Evolutionary conservation across 1,140 invertebrate species (phyloP), one percentile per base, ranked within the genome.

Genomic region (Drosophila teissieri): DNA sequence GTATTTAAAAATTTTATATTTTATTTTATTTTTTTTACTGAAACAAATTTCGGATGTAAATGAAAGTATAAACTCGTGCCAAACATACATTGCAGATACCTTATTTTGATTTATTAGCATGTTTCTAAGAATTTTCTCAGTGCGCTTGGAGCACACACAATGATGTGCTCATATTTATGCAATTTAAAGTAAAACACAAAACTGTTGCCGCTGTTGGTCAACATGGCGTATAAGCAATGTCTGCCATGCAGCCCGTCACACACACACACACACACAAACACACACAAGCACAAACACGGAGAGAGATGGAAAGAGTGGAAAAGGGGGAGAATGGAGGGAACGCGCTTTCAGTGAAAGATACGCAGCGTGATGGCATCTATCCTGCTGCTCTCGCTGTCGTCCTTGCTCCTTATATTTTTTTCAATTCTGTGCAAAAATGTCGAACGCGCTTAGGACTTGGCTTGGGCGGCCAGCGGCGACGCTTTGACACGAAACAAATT

Each of bases 401-500:
- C 61, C 64, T 52, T 36, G 60, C 60, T 36, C 36, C 27, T 57
- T 53, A n/a, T 22, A 37, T 54, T 61, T 80, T 88, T 88, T 88
- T 80, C 80, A 88, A 84, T 84, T 88, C 73, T 74, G 67, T 51
- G 76, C 79, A 80, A 84, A 88, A 89, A 84, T 84, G 84, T 84
- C 85, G 85, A 89, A 88, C 73, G 83, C 76, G 84, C 85, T 89
- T 84, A 89, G 83, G 84, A 62, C 76, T 73, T 73, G 78, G 64
- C 73, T 82, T 60, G 46, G 52, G 62, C 73, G 73, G 65, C 78
- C 76, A 63, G 46, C 58, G 81, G 76, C 81, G 57, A 72, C 84
- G 84, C 84, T 88, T 88, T 89, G 84, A 89, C 84, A 89, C 77
- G 84, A 88, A 88, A 88, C 84, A 88, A 88, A 88, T 88, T 88